Evolutionary conservation across 2,888 invertebrate genomes (phyloP), one percentile per base, ranked within the genome.

Genomic region (Metellina segmentata): DNA sequence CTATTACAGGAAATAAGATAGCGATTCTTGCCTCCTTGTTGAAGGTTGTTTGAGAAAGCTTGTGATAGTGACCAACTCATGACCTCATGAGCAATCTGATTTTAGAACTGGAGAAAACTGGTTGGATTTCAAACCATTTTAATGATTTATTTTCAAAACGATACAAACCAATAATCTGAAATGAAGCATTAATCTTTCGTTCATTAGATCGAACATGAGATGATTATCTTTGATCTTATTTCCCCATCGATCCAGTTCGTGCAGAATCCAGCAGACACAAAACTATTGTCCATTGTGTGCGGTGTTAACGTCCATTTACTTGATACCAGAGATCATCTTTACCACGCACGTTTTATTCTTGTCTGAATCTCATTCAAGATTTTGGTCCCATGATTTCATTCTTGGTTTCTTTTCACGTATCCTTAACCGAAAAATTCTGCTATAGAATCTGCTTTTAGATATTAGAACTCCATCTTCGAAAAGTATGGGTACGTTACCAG

Each of bases 211-310:
- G 20, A 71, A 83, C 72, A 85, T 85, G 48, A 53, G 61, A 75
- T 72, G 51, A 16, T 61, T 61, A 61, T 61, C 34, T 34, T 34
- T 53, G 53, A 85, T 85, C 85, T 85, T 11, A 7, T 53, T 72
- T 7, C n/a, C 51, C 53, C 61, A 69, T 13, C 49, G 53, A 85
- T 85, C 74, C n/a, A 75, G 75, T 85, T 87, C 79, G 72, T 51
- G 53, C 9, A 52, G 77, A 78, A 86, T 86, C 78, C 53, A 34
- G 9, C 34, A 49, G 49, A 72, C 70, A 9, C 48, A 20, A 85
- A 69, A 78, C 52, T 53, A 87, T 87, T 87, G 87, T 87, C 81
- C 87, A 87, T 87, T 87, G 87, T 87, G 61, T 61, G 53, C 61
- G 20, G 11, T 81, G 86, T 72, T 81, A 72, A 87, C 87, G 87